Percentiles rank a stretch among this genome's conserved stretches.
These are phyloP conservation scores for Formica exsecta DNA, from an alignment of 1,140 invertebrate genomes.

Conservation along the genomic window DNA sequence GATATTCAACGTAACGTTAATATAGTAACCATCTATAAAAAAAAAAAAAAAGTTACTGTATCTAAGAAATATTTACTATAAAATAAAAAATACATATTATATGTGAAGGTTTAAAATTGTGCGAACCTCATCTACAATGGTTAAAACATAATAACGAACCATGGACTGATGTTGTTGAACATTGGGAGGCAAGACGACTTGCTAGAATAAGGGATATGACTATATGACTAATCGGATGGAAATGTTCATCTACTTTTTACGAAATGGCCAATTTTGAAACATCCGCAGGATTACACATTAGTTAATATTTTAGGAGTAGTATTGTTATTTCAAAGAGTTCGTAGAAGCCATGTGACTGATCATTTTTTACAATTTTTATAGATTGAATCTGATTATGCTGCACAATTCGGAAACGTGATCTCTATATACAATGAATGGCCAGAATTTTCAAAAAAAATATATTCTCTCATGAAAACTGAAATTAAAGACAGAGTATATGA, in stretches of 20 bases:
- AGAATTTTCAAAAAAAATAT: background rate
- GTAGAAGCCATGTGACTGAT: background rate
- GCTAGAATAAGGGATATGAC: background rate
- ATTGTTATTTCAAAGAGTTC: background rate
- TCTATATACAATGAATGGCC: background rate
- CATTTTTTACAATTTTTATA: background rate
- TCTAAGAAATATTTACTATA: no score
- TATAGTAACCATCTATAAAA: no score
- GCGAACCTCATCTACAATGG: background rate
- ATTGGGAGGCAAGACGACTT: slow-evolving; percentile 15
- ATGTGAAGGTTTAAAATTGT: no score
- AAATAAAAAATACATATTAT: no score
- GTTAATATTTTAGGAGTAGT: background rate
- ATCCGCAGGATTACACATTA: background rate
- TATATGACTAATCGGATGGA: background rate
- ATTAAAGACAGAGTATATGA: slow-evolving; percentile 1
- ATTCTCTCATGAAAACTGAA: background rate
- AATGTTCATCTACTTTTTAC: slow-evolving; percentile 3
- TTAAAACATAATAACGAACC: background rate
- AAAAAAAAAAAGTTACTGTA: no score
- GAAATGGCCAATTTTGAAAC: slow-evolving; percentile 5
- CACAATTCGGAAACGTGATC: background rate
- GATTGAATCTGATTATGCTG: slow-evolving; percentile 2
- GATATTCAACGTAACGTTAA: no score
- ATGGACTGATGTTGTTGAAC: background rate